phyloP scores from a whole-genome alignment of 2,113 vertebrate genomes.

The Nothoprocta perdicaria region DNA sequence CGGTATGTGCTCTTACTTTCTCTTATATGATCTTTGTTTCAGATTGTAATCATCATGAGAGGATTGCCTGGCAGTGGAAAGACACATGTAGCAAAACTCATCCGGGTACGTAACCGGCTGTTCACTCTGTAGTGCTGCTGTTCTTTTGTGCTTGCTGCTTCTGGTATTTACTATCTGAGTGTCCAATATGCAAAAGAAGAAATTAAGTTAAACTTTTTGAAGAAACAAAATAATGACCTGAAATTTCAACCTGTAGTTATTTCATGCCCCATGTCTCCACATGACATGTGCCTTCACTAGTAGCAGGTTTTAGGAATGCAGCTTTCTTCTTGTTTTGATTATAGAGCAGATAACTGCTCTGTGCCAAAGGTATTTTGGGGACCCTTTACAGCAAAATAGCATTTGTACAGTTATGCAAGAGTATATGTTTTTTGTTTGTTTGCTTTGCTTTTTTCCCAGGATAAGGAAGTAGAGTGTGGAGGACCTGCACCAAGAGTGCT shows the following conservation, averaged over 20 bases:
- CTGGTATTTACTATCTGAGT: neutral
- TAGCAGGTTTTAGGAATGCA: neutral
- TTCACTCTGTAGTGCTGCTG: neutral
- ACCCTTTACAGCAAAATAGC: neutral
- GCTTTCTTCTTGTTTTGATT: neutral
- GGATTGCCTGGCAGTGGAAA: constrained; percentile 97
- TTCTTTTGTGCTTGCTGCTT: neutral
- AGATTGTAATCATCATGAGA: constrained; percentile 99
- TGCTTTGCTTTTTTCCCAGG: constrained; percentile 76
- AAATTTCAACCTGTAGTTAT: neutral
- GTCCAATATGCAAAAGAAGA: neutral
- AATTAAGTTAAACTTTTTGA: neutral
- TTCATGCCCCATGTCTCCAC: neutral
- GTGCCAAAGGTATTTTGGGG: neutral
- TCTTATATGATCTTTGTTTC: constrained; percentile 53
- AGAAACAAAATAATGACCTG: neutral
- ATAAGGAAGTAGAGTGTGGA: constrained; percentile 97
- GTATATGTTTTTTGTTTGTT: neutral
- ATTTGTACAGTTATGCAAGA: neutral
- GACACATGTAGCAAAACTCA: constrained; percentile 98
- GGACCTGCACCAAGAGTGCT: constrained; percentile 96
- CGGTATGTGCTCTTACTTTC: neutral
- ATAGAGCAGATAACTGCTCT: neutral
- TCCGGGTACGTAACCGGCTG: constrained; percentile 83
- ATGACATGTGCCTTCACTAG: neutral